Conservation (phyloP, 2,888 invertebrate genomes). For the Epinotia brunnichana region DNA sequence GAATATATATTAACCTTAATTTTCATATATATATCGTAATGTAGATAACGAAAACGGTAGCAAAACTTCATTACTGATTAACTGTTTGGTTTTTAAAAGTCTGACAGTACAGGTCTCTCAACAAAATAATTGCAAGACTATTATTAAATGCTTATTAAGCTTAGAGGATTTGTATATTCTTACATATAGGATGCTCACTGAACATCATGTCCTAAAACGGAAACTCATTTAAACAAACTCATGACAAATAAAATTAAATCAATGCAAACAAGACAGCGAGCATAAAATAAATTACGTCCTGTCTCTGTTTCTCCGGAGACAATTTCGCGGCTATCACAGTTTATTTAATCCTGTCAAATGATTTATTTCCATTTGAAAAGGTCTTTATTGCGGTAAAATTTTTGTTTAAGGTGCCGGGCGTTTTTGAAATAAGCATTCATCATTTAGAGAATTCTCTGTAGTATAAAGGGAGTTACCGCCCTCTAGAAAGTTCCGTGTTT, state of each 20-base stretch:
- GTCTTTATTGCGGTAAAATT: conserved; percentile 39
- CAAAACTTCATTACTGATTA: too few species aligned
- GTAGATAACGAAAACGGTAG: neutral
- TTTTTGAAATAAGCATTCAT: conserved; percentile 33
- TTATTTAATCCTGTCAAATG: conserved; percentile 45
- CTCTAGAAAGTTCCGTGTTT: neutral
- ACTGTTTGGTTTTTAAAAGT: neutral
- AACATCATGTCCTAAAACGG: neutral
- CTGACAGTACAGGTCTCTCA: too few species aligned
- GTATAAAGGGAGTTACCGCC: neutral
- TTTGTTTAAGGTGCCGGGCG: conserved; percentile 32
- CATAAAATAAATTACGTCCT: conserved; percentile 40
- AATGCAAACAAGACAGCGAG: conserved; percentile 39
- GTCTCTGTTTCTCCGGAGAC: conserved; percentile 39
- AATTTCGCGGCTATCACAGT: conserved; percentile 41
- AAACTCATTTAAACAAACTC: conserved; percentile 3
- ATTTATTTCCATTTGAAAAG: conserved; percentile 45
- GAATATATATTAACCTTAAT: too few species aligned
- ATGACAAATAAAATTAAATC: conserved; percentile 33
- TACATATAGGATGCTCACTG: too few species aligned
- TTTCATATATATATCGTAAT: neutral
- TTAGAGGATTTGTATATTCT: too few species aligned
- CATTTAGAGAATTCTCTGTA: conserved; percentile 25
- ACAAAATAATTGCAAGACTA: neutral
- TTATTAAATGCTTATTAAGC: neutral